Conservation (phyloP, 2,113 vertebrate species). For the Albula glossodonta region DNA sequence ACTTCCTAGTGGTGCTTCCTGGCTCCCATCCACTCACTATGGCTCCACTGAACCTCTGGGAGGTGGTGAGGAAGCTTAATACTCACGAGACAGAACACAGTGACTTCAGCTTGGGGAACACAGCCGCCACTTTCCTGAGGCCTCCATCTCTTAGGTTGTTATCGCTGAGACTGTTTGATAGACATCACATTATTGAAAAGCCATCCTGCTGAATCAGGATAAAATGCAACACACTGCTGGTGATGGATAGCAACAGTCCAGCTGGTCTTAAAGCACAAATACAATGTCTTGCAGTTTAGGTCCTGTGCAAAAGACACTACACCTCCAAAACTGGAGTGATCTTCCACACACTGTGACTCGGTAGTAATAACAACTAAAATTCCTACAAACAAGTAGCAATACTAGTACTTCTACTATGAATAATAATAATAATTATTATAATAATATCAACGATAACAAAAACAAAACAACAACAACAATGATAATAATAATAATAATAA, state of each 20-base stretch:
- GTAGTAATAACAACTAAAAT: no score
- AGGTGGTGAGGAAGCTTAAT: not conserved
- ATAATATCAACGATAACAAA: not conserved
- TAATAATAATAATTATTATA: no score
- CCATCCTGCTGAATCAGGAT: not conserved
- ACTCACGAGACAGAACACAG: constrained; percentile 77
- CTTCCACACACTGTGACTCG: no score
- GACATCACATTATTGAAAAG: not conserved
- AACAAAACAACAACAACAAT: not conserved
- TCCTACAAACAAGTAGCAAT: no score
- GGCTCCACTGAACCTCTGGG: no score
- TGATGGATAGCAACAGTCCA: not conserved
- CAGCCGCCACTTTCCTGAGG: constrained; percentile 51
- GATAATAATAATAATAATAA: not conserved
- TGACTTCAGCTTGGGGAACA: constrained; percentile 64
- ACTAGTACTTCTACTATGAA: no score
- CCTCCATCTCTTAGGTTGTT: constrained; percentile 74
- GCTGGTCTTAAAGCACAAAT: no score
- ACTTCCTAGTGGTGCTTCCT: no score
- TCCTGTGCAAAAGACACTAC: no score
- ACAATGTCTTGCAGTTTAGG: no score
- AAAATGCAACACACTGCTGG: not conserved
- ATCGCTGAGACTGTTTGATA: constrained; percentile 74
- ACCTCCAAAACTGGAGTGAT: no score
- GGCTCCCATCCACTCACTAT: no score